Percentiles rank a stretch among this genome's conserved stretches.
Evolutionary conservation across 92 coral and sea anemone genomes (phyloP).

Genomic region (Zoanthus solanderi): DNA sequence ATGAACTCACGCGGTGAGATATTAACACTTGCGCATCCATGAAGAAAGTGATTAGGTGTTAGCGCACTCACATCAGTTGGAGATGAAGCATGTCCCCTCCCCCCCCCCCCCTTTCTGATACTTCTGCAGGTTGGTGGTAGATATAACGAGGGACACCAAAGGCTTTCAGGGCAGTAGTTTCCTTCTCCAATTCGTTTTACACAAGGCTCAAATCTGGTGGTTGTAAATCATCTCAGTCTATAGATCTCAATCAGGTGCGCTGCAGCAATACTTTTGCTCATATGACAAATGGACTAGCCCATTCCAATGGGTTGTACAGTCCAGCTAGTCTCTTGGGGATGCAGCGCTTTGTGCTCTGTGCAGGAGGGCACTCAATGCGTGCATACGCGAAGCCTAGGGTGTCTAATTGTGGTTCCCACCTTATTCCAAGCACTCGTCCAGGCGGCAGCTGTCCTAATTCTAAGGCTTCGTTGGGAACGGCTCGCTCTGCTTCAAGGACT

Average conservation of each 20-base stretch:
- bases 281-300: constrained; percentile 48
- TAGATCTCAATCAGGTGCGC: constrained; percentile 54
- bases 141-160: constrained; percentile 34
- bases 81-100: no score
- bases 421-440: constrained; percentile 46
- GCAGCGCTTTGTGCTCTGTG: constrained; percentile 39
- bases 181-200: constrained; percentile 52
- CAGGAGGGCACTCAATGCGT: constrained; percentile 45
- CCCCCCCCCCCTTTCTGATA: neutral
- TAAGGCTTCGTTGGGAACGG: constrained; percentile 34
- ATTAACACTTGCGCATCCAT: no score
- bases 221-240: constrained; percentile 56
- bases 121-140: neutral
- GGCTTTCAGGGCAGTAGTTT: constrained; percentile 24
- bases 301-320: constrained; percentile 56
- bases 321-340: constrained; percentile 43
- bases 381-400: constrained; percentile 49
- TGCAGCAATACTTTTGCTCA: constrained; percentile 59
- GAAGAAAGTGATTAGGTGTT: no score
- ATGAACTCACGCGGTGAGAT: no score
- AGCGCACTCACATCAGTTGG: no score
- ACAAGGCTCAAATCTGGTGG: constrained; percentile 46
- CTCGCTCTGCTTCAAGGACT: constrained; percentile 56
- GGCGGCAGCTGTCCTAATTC: constrained; percentile 46
- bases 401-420: constrained; percentile 64